These are phyloP conservation scores for Zaprionus lachaisei DNA, from an alignment of 1,140 invertebrate genomes.

Conservation along the genomic window DNA sequence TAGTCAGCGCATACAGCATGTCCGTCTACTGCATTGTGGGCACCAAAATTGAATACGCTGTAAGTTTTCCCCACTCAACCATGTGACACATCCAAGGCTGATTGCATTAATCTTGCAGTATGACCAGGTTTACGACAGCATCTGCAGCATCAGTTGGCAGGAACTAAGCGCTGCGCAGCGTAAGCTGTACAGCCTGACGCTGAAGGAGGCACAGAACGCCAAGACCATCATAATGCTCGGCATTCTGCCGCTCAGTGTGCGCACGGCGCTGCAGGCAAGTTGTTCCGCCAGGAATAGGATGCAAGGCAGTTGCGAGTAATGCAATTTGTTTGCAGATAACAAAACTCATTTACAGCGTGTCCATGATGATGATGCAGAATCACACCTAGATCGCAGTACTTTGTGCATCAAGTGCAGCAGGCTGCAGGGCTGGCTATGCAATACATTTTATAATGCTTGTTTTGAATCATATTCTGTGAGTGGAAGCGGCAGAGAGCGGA, in stretches of 20 bases:
- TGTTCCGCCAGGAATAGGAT: too few relatives aligned
- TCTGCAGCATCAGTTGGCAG: constrained; percentile 54
- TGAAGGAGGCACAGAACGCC: constrained; percentile 37
- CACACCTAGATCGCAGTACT: constrained; percentile 59
- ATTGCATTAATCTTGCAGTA: constrained; percentile 41
- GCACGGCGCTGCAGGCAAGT: constrained; percentile 28
- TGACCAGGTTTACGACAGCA: constrained; percentile 50
- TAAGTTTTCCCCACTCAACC: constrained; percentile 9
- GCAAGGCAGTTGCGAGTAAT: constrained; percentile 33
- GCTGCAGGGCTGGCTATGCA: constrained; percentile 40
- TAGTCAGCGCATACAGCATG: constrained; percentile 63
- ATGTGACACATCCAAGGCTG: background rate
- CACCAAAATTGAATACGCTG: constrained; percentile 63
- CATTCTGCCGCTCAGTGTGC: constrained; percentile 35
- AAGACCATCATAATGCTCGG: constrained; percentile 30
- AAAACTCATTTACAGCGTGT: constrained; percentile 69
- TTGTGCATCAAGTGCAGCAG: constrained; percentile 62
- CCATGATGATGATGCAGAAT: constrained; percentile 62
- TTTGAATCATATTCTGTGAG: constrained; percentile 75
- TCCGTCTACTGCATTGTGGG: constrained; percentile 62
- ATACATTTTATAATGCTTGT: constrained; percentile 80
- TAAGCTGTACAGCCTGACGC: constrained; percentile 41
- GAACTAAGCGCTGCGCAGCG: constrained; percentile 47
- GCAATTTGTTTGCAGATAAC: constrained; percentile 72
- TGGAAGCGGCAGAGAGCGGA: background rate